phyloP scores from a whole-genome alignment of 2,797 vertebrate species.

The Apogon hyalosoma region DNA sequence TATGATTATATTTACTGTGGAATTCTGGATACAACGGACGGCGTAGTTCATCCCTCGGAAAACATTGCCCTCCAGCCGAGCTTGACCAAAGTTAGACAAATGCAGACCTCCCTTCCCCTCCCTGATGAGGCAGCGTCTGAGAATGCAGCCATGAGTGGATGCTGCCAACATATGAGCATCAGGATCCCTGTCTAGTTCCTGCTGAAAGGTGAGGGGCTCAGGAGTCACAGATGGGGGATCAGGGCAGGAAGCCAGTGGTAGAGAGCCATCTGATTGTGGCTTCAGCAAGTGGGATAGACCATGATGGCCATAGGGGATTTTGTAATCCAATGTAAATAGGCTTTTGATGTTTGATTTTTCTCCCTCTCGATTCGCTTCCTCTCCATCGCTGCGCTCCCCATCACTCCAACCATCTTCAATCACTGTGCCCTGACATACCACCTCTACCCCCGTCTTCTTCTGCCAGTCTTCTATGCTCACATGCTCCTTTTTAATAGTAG shows the following conservation, averaged over 20 bases:
- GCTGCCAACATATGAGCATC: conserved; percentile 85
- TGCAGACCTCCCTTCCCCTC: conserved; percentile 90
- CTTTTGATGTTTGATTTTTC: conserved; percentile 45
- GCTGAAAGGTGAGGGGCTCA: conserved; percentile 84
- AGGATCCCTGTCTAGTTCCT: conserved; percentile 90
- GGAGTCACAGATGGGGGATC: conserved; percentile 73
- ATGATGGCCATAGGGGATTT: conserved; percentile 83
- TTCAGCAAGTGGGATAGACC: conserved; percentile 85
- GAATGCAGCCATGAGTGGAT: conserved; percentile 87
- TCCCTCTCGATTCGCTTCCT: conserved; percentile 81
- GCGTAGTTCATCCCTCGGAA: conserved; percentile 89
- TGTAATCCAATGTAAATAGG: conserved; percentile 66
- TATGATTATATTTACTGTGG: conserved; percentile 81
- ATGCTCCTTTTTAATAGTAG: conserved; percentile 74
- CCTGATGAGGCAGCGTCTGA: conserved; percentile 89
- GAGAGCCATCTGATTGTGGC: conserved; percentile 77
- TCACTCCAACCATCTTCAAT: conserved; percentile 84
- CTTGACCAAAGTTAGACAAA: conserved; percentile 88
- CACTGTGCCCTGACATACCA: conserved; percentile 79
- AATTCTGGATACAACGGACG: conserved; percentile 89
- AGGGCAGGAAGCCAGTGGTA: conserved; percentile 76
- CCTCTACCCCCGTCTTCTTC: conserved; percentile 68
- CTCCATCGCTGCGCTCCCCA: conserved; percentile 84
- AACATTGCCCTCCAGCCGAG: conserved; percentile 88
- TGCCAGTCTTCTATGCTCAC: conserved; percentile 76